Base-by-base conservation (phyloP, 2,113 vertebrate species). In the Daphoenositta chrysoptera region DNA sequence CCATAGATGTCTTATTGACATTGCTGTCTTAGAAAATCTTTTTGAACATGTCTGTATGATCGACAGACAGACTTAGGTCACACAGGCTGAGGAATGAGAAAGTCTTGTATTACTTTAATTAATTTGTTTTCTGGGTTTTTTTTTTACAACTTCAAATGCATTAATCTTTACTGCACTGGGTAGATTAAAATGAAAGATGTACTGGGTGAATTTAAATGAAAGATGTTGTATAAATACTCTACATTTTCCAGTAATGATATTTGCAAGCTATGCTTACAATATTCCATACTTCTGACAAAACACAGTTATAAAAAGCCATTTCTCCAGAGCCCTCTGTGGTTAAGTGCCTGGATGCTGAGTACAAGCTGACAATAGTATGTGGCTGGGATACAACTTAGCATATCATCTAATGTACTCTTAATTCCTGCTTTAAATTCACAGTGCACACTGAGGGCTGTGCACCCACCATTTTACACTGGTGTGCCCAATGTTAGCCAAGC, bases 201-300 rank as follows among this genome's bases (percentile, higher is more conserved):
- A 44, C 10, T 48, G 44, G 10, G 39, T 8, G 5, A 17, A 63
- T 90, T 91, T 83, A 77, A 95, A 82, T 24, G 47, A 84, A 84
- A 87, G 51, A 28, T 44, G 22, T 17, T 82, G 44, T 70, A 72
- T 51, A 89, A 87, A 75, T 56, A 26, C 15, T 64, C 58, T 44
- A 2, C 0, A 0, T 68, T 89, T 92, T 60, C 58, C 37, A 81
- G 51, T 57, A 86, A 94, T 14, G n/a, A 40, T 56, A 83, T 78
- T 73, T 95, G 48, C 86, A 93, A 78, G 72, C 89, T 72, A 51
- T 68, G 70, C 61, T 90, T 64, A 90, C 45, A 60, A 65, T 90
- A 79, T 68, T 90, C 80, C 27, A 57, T 50, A 45, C 31, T 57
- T 81, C 76, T 95, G 72, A 94, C 48, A 93, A 90, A 95, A 83